These are phyloP conservation scores for Australoheros scitulus DNA, from an alignment of 2,113 vertebrate genomes.

Conservation along the genomic window DNA sequence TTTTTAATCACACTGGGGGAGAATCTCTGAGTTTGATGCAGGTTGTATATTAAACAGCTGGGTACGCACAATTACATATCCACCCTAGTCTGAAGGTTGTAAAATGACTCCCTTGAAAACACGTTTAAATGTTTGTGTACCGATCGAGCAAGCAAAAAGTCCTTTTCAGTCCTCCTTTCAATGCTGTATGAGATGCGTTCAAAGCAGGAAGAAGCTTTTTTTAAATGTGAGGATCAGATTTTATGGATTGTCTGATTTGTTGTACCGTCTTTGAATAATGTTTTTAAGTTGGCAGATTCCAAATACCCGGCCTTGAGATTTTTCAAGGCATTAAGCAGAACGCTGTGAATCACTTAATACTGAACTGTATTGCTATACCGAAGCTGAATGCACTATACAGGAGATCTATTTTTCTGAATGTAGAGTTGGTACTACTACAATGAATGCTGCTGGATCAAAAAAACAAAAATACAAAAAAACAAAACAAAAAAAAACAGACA, in stretches of 20 bases:
- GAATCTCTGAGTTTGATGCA: constrained; percentile 27
- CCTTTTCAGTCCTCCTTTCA: neutral
- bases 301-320: constrained; percentile 63
- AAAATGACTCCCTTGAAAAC: constrained; percentile 17
- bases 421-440: constrained; percentile 71
- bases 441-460: constrained; percentile 72
- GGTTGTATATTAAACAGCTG: constrained; percentile 37
- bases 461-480: constrained; percentile 9
- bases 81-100: neutral
- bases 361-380: constrained; percentile 55
- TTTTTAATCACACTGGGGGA: constrained; percentile 4
- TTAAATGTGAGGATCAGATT: constrained; percentile 30
- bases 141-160: constrained; percentile 18
- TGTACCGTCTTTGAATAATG: constrained; percentile 50
- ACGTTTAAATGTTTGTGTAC: neutral
- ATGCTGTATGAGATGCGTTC: constrained; percentile 4
- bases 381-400: constrained; percentile 71
- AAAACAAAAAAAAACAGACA: constrained; percentile 7
- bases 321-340: constrained; percentile 42
- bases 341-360: constrained; percentile 66
- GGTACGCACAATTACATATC: constrained; percentile 54
- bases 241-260: constrained; percentile 47
- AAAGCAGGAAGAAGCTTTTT: constrained; percentile 28
- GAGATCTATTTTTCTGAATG: constrained; percentile 79
- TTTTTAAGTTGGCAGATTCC: constrained; percentile 69